These are phyloP conservation scores for Amazona guildingii DNA, from an alignment of 2,113 vertebrate species.

Conservation along the genomic window DNA sequence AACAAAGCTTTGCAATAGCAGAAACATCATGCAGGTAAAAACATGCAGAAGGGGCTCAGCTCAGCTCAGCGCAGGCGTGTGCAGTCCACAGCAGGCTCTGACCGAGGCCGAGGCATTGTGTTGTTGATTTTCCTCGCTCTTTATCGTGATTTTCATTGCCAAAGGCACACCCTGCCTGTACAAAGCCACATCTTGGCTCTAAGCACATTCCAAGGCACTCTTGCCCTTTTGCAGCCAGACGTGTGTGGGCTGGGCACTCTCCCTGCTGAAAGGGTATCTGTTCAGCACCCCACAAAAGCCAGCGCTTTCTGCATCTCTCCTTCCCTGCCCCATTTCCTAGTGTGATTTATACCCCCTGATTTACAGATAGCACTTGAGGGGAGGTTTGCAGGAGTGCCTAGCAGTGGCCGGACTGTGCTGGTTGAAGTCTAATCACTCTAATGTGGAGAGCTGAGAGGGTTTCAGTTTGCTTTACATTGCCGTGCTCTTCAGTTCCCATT, in stretches of 20 bases:
- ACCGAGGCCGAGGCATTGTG: neutral
- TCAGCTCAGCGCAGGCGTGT: neutral
- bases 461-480: neutral
- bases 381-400: neutral
- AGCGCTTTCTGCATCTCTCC: neutral
- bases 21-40: neutral
- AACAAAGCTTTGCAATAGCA: neutral
- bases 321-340: neutral
- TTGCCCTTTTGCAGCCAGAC: slow-evolving; percentile 65
- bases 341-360: neutral
- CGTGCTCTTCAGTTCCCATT: neutral
- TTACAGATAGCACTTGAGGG: accelerated
- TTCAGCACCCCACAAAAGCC: slow-evolving; percentile 13
- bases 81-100: neutral
- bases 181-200: slow-evolving; percentile 54
- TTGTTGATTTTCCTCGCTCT: slow-evolving; percentile 15
- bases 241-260: slow-evolving; percentile 51
- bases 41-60: neutral
- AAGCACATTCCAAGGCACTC: slow-evolving; percentile 58
- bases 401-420: neutral
- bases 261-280: slow-evolving; percentile 57
- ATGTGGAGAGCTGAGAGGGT: neutral
- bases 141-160: slow-evolving; percentile 35
- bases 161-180: slow-evolving; percentile 40
- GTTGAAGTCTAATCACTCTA: neutral